Conservation (phyloP, 1,140 invertebrate genomes). For the Zaprionus davidi region DNA sequence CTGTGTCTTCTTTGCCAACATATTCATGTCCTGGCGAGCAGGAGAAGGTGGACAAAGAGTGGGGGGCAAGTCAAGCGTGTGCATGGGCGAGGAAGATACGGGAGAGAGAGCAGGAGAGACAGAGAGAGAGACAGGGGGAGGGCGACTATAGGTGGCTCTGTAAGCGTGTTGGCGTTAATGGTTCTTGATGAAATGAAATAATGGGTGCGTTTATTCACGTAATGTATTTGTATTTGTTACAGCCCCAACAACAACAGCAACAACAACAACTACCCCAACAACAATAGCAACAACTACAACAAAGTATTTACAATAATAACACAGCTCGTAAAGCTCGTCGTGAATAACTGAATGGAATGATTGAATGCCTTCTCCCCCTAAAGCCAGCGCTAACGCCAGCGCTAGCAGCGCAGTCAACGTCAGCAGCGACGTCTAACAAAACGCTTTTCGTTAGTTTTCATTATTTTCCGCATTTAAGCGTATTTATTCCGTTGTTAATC, state of each 20-base stretch:
- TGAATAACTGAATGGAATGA: conserved; percentile 78
- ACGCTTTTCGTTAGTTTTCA: conserved; percentile 83
- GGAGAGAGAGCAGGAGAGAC: conserved; percentile 10
- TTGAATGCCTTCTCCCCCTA: conserved; percentile 69
- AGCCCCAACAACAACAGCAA: conserved; percentile 50
- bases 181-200: conserved; percentile 83
- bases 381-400: conserved; percentile 67
- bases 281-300: conserved; percentile 22
- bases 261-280: conserved; percentile 51
- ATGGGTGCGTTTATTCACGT: conserved; percentile 83
- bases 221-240: conserved; percentile 83
- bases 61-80: conserved; percentile 39
- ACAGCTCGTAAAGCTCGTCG: conserved; percentile 74
- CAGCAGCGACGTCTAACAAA: conserved; percentile 59
- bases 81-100: not conserved
- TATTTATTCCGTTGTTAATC: conserved; percentile 83
- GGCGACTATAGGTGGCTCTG: conserved; percentile 32
- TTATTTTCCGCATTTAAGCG: conserved; percentile 83
- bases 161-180: conserved; percentile 81
- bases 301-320: conserved; percentile 81
- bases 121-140: not conserved
- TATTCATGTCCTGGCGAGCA: conserved; percentile 64
- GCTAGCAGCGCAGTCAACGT: conserved; percentile 36
- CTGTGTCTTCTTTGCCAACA: conserved; percentile 58
- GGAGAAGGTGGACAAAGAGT: not conserved